Conservation (phyloP, 2,888 invertebrate species). For the Aphodius granarius region DNA sequence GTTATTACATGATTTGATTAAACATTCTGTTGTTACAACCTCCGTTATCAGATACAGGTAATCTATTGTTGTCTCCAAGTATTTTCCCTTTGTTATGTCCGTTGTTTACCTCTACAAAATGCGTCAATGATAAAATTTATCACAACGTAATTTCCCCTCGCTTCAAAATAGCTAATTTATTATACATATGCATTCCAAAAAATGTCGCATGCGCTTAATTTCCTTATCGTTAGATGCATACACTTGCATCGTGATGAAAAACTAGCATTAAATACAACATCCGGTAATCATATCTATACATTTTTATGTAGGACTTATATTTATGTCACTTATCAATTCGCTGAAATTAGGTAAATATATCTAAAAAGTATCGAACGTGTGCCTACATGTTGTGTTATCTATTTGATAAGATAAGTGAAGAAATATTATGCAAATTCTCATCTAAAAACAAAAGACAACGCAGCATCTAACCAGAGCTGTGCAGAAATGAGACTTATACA, state of each 20-base stretch:
- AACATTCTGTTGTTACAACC: constrained; percentile 1
- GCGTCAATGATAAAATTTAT: neutral
- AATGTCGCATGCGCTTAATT: too few relatives aligned
- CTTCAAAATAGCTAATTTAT: neutral
- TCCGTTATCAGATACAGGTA: constrained; percentile 6
- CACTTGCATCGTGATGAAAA: neutral
- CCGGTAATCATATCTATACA: neutral
- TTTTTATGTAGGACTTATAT: neutral
- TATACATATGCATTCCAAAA: too few relatives aligned
- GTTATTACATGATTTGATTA: neutral
- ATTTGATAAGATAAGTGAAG: too few relatives aligned
- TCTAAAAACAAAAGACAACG: too few relatives aligned
- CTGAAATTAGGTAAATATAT: neutral
- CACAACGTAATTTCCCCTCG: neutral
- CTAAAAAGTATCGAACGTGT: neutral
- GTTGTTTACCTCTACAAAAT: neutral
- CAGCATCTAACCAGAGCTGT: too few relatives aligned
- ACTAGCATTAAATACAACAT: neutral
- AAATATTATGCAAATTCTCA: too few relatives aligned
- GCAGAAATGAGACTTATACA: too few relatives aligned
- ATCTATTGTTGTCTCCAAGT: constrained; percentile 8
- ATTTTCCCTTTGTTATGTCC: constrained; percentile 6
- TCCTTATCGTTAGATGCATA: neutral
- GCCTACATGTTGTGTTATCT: neutral
- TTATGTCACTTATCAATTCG: neutral